Evolutionary conservation across 2,797 vertebrate genomes (phyloP), one percentile per base, ranked within the genome.

Genomic region (Chromis chromis): DNA sequence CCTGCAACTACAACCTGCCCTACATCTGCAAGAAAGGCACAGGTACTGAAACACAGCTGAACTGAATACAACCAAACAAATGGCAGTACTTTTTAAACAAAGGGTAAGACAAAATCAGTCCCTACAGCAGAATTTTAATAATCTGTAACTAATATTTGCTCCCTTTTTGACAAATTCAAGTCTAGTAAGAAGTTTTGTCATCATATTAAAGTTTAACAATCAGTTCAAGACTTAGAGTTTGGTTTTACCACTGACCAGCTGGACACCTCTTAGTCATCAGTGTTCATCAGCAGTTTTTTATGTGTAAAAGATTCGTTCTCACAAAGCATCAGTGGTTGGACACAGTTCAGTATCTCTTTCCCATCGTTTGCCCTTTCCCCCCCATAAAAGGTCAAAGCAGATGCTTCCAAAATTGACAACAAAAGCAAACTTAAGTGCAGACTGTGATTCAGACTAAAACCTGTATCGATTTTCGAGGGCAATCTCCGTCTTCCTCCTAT

Each of bases 1-100:
- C 98, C 70, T 99, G 97, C 93, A 99, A 98, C 95, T 98, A 99
- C 93, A 98, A 99, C 90, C 95, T 99, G 84, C 96, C 97, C 71
- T 98, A 99, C 74, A 93, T 98, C 94, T 99, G 98, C 94, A 98
- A 98, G 94, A 98, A 98, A 75, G 96, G 96, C 88, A 97, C 97
- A 93, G 97, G 98, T 98, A 87, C 65, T 49, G 57, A 8, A 86
- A 61, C 27, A 7, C 28, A 28, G 36, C 57, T 22, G 39, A 10
- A 21, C 42, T 46, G 22, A 55, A 14, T 36, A 44, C 7, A 40
- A 69, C 5, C 24, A n/a, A 36, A 36, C 33, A 36, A 36, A 36
- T 11, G 33, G 33, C 33, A 11, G 10, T 3, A 7, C 33, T 36
- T 11, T 36, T 11, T 36, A 11, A 11, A 10, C 9, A 36, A 36